Percentiles rank a stretch among this genome's conserved stretches.
These are phyloP conservation scores for Forpus xanthops DNA, from an alignment of 2,797 vertebrate genomes.

Conservation along the genomic window DNA sequence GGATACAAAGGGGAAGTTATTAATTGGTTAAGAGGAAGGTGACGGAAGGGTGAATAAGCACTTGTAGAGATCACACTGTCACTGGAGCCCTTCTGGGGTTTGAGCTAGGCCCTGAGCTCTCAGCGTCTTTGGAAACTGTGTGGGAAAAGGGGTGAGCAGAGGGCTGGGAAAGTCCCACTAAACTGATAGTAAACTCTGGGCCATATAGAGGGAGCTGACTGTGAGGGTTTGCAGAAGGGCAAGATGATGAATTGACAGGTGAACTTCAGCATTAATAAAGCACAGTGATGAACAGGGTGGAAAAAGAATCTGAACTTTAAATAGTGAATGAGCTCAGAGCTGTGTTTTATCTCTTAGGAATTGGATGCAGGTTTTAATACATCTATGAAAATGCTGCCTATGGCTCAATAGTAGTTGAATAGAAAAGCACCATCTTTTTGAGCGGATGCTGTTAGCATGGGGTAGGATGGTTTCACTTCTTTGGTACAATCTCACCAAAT, in stretches of 20 bases:
- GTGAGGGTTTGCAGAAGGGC: background rate
- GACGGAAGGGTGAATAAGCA: background rate
- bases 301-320: background rate
- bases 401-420: background rate
- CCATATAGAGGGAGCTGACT: background rate
- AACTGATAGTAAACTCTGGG: fast-evolving
- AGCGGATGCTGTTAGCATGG: background rate
- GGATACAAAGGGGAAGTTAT: background rate
- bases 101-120: background rate
- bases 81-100: background rate
- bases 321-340: background rate
- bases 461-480: background rate
- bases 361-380: background rate
- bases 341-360: background rate
- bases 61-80: background rate
- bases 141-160: background rate
- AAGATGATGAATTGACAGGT: background rate
- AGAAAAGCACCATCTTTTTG: background rate
- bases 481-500: background rate
- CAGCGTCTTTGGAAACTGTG: background rate
- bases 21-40: background rate
- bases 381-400: background rate
- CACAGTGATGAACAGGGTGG: background rate
- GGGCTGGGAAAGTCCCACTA: background rate
- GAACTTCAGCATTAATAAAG: background rate